Evolutionary conservation across 2,797 vertebrate genomes (phyloP).

Genomic region (Coendou prehensilis): DNA sequence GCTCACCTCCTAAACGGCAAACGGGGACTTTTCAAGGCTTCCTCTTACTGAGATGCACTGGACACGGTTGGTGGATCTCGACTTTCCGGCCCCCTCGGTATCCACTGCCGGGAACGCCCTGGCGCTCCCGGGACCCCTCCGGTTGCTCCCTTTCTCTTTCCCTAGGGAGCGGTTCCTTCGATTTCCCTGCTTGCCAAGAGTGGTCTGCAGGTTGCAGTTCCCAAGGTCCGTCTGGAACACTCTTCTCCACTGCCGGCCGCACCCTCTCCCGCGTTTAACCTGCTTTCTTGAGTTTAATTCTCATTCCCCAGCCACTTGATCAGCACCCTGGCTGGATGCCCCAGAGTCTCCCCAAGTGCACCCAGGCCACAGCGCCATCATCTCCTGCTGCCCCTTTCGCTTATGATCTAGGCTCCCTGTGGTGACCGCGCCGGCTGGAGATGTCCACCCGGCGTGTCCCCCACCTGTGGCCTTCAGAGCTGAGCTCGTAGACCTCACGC

Average conservation of each 20-base stretch:
- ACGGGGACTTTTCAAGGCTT: not conserved
- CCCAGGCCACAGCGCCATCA: not conserved
- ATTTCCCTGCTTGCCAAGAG: not conserved
- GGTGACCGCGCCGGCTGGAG: no score
- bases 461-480: no score
- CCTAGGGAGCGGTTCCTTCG: not conserved
- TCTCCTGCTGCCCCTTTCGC: no score
- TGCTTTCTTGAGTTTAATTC: not conserved
- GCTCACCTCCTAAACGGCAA: not conserved
- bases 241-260: not conserved
- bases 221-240: not conserved
- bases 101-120: no score
- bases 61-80: not conserved
- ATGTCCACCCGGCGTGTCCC: not conserved
- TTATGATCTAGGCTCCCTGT: no score
- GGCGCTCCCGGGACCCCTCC: not conserved
- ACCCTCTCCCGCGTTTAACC: not conserved
- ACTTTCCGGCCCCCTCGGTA: not conserved
- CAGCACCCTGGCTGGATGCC: no score
- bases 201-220: not conserved
- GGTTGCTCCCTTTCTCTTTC: not conserved
- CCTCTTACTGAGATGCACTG: not conserved
- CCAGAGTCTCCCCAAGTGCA: no score
- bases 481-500: not conserved
- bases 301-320: not conserved